phyloP scores from a whole-genome alignment of 2,888 invertebrate species.

The Homarus gammarus region DNA sequence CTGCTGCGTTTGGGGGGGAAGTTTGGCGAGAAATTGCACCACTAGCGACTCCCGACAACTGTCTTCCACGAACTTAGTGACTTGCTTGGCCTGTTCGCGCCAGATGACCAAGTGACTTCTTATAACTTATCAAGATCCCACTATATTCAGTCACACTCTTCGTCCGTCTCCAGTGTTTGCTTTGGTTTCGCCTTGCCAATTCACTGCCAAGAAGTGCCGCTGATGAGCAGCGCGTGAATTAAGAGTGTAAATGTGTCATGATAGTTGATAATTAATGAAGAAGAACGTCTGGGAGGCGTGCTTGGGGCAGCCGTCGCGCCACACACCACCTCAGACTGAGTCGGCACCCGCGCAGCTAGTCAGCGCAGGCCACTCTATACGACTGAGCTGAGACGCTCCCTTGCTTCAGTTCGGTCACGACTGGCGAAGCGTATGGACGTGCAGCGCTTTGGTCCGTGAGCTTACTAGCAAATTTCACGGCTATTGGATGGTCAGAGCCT shows the following conservation, averaged over 20 bases:
- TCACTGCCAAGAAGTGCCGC: not conserved
- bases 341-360: constrained; percentile 11
- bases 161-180: not conserved
- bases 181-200: not conserved
- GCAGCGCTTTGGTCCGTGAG: constrained; percentile 60
- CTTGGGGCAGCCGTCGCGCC: constrained; percentile 17
- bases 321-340: not conserved
- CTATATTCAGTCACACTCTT: not conserved
- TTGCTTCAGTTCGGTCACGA: constrained; percentile 61
- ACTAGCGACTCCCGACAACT: constrained; percentile 60
- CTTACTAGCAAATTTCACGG: constrained; percentile 33
- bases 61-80: constrained; percentile 47
- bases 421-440: constrained; percentile 55
- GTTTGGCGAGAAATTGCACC: constrained; percentile 60
- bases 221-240: not conserved
- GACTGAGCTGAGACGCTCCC: constrained; percentile 1
- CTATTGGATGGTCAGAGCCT: constrained; percentile 33
- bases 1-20: constrained; percentile 26
- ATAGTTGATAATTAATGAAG: constrained; percentile 47
- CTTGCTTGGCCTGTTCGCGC: constrained; percentile 17
- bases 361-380: constrained; percentile 36
- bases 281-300: constrained; percentile 26
- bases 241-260: constrained; percentile 43
- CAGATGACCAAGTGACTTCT: not conserved
- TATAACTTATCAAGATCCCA: not conserved